These are phyloP conservation scores for Lycopodina hypogea DNA, from an alignment of 37 sponge, comb jelly and placozoan genomes.

Conservation along the genomic window DNA sequence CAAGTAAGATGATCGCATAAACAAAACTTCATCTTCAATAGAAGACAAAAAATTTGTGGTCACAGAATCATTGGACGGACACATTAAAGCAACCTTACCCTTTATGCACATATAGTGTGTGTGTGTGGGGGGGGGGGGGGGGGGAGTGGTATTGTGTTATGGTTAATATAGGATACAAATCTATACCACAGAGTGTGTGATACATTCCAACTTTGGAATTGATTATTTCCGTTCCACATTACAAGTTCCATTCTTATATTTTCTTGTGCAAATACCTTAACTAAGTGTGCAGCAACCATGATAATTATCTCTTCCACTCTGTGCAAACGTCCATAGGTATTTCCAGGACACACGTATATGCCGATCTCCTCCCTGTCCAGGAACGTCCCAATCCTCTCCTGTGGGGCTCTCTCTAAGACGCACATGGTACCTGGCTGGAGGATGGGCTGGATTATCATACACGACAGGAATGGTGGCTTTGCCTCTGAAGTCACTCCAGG, in stretches of 20 bases:
- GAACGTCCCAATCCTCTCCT: conserved; percentile 80
- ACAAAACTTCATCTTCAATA: no score
- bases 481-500: conserved; percentile 41
- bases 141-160: no score
- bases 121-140: no score
- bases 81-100: no score
- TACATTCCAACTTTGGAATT: no score
- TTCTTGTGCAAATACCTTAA: background rate
- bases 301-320: background rate
- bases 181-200: no score
- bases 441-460: conserved; percentile 84
- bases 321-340: background rate
- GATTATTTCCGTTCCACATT: no score
- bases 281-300: background rate
- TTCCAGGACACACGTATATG: conserved; percentile 3
- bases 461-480: conserved; percentile 62
- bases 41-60: no score
- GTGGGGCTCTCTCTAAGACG: conserved; percentile 76
- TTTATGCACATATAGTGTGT: no score
- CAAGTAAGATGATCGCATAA: no score
- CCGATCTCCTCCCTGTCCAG: conserved; percentile 49
- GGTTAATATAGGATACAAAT: no score
- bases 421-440: conserved; percentile 96
- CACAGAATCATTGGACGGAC: no score
- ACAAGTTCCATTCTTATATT: background rate